A percentile compares a stretch with the other conserved stretches of the same genome.
phyloP scores from a whole-genome alignment of 2,888 invertebrate species.

The Gymnoscelis rufifasciata region DNA sequence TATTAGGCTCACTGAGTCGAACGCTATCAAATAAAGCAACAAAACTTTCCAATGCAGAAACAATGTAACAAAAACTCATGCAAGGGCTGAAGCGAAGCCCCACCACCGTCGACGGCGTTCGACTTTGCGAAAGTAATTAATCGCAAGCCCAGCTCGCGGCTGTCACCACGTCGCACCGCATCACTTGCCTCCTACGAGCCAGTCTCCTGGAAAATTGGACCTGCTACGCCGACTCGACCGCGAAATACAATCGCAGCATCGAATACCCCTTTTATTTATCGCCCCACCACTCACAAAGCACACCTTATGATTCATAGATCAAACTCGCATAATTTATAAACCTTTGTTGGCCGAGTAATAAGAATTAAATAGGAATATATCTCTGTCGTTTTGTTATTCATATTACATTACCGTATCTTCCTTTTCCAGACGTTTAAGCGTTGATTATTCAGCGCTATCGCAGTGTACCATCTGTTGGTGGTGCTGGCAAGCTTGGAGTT shows the following conservation, averaged over 20 bases:
- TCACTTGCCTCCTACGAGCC: conserved; percentile 54
- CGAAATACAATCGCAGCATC: conserved; percentile 50
- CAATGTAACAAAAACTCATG: conserved; percentile 53
- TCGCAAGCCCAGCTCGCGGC: conserved; percentile 52
- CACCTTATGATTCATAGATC: conserved; percentile 47
- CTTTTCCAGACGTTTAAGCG: conserved; percentile 78
- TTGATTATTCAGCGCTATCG: conserved; percentile 78
- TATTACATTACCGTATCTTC: conserved; percentile 78
- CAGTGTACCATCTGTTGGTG: conserved; percentile 62
- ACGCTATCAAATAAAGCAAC: conserved; percentile 27
- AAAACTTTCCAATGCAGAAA: conserved; percentile 44
- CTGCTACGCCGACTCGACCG: conserved; percentile 54
- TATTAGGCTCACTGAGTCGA: not conserved
- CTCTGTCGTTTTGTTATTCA: conserved; percentile 78
- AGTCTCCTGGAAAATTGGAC: conserved; percentile 71
- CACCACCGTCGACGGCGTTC: conserved; percentile 41
- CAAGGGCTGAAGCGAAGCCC: conserved; percentile 64
- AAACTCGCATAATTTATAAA: conserved; percentile 58
- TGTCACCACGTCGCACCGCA: conserved; percentile 69
- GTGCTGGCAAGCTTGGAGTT: conserved; percentile 40
- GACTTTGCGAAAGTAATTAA: conserved; percentile 70
- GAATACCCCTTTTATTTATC: conserved; percentile 34
- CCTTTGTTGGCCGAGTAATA: conserved; percentile 65
- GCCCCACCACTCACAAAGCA: conserved; percentile 27
- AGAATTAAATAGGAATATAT: conserved; percentile 76